Evolutionary conservation across 2,888 invertebrate genomes (phyloP), one percentile per base, ranked within the genome.

Genomic region (Tachina grossa): DNA sequence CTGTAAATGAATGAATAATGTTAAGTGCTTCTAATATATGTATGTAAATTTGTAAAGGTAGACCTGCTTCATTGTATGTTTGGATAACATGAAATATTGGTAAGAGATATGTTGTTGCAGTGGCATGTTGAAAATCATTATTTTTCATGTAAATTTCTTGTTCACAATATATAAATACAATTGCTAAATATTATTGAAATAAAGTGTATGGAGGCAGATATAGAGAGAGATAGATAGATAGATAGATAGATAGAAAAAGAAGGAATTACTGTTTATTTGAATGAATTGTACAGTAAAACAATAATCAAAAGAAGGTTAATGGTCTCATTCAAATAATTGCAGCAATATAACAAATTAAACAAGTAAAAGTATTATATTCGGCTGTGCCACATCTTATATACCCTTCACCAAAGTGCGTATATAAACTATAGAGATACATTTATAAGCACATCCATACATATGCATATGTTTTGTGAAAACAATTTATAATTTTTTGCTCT

Each of bases 41-140:
- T 53, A 53, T 78, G 61, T 16, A 61, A 71, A 78, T 55, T 57
- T 65, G 53, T 49, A 53, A 31, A 53, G 53, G 22, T 69, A 80
- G 61, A 66, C 76, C 61, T 72, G 41, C 55, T 31, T 45, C 49
- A 31, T 61, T 57, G 57, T 6, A 57, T 49, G 68, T 77, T 78
- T 61, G 13, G 45, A 9, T 39, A 39, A 63, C 69, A 63, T 14
- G 53, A 61, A 51, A 16, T 31, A 61, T 31, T 51, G 22, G 9
- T 71, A 11, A 14, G 16, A 71, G 63, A 71, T 63, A 57, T 57
- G 65, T 71, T 65, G 63, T 65, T 76, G 53, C 61, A 69, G 13
- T 69, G 75, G 47, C 61, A 76, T 83, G 71, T 39, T 83, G 1
- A n/a, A 65, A 63, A 83, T 59, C 65, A 71, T 72, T 83, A 66